Evolutionary conservation across 2,888 invertebrate genomes (phyloP), one percentile per base, ranked within the genome.

Genomic region (Sphaerophoria taeniata): DNA sequence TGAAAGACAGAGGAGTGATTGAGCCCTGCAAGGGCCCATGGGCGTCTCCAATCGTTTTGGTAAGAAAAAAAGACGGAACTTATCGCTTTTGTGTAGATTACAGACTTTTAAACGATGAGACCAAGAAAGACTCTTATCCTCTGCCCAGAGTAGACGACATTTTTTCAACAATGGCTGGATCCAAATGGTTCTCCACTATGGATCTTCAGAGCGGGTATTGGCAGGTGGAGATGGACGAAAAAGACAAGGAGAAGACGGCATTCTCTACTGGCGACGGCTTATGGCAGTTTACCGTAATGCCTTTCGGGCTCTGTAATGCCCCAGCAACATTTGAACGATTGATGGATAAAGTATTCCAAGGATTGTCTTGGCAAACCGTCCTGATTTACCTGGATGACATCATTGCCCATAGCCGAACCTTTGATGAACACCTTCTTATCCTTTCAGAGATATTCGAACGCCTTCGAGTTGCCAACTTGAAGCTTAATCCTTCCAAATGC

Each of bases 211-310:
- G 87, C 49, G 88, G 87, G 0, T 87, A 86, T 45, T 1, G 2
- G 24, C 24, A 24, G 24, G 24, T 24, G 24, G 24, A 24, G 24
- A 24, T 80, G 80, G 73, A 56, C 0, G 49, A 69, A 0, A 55
- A 56, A 0, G 88, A 88, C 36, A 79, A 77, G 70, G 85, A 88
- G 58, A 88, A 88, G 60, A 88, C 88, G 6, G 88, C 88, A n/a
- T 89, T 88, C 47, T 69, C 87, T n/a, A 69, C 80, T 1, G 87
- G 84, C 0, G 69, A 71, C 14, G 88, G 87, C 7, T 33, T 88
- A 7, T 89, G 87, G 75, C 87, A 89, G 36, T 88, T 89, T 58
- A 86, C 75, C 0, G 88, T 88, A 24, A 24, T 24, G 24, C 24
- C 2, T 2, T 24, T 24, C 24, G 24, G 24, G 24, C 24, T 24